Percentiles rank a stretch among this genome's conserved stretches.
These are phyloP conservation scores for Hydrocynus forskahlii DNA, from an alignment of 2,797 vertebrate genomes.

Conservation along the genomic window DNA sequence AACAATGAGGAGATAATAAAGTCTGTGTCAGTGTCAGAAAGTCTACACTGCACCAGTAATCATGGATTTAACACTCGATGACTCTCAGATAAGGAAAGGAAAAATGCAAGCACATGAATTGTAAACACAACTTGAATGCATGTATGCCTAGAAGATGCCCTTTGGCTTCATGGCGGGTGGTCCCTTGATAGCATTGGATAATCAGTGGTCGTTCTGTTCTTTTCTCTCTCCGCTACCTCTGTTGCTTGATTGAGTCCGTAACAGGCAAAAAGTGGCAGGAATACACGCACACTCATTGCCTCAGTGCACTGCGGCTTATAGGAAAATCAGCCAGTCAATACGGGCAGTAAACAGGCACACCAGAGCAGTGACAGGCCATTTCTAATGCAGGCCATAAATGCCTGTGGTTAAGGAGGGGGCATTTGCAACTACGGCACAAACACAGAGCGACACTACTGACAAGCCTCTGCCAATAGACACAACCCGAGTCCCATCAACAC, in stretches of 20 bases:
- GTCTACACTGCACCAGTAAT: neutral
- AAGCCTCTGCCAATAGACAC: slow-evolving; percentile 39
- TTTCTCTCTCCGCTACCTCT: slow-evolving; percentile 6
- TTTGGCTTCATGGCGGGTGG: neutral
- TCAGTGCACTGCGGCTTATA: slow-evolving; percentile 27
- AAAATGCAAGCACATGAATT: slow-evolving; percentile 16
- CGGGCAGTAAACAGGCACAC: slow-evolving; percentile 45
- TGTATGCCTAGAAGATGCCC: slow-evolving; percentile 1
- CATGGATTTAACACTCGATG: slow-evolving; percentile 28
- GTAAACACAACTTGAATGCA: slow-evolving; percentile 3
- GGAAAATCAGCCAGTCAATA: slow-evolving; percentile 51
- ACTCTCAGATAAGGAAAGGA: slow-evolving; percentile 46
- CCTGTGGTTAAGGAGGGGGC: slow-evolving; percentile 29
- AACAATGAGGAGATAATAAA: slow-evolving; percentile 23
- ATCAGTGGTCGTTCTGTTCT: neutral
- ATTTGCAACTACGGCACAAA: slow-evolving; percentile 34
- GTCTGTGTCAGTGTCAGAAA: neutral
- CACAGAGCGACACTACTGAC: slow-evolving; percentile 22
- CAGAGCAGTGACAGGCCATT: slow-evolving; percentile 28
- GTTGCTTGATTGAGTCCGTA: slow-evolving; percentile 16
- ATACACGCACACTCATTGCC: slow-evolving; percentile 20
- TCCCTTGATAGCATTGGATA: slow-evolving; percentile 3
- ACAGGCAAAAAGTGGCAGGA: neutral
- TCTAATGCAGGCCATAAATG: slow-evolving; percentile 47
- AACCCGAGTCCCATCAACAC: slow-evolving; percentile 28